Conservation (phyloP, 2,888 invertebrate genomes). For the Isoperla grammatica region DNA sequence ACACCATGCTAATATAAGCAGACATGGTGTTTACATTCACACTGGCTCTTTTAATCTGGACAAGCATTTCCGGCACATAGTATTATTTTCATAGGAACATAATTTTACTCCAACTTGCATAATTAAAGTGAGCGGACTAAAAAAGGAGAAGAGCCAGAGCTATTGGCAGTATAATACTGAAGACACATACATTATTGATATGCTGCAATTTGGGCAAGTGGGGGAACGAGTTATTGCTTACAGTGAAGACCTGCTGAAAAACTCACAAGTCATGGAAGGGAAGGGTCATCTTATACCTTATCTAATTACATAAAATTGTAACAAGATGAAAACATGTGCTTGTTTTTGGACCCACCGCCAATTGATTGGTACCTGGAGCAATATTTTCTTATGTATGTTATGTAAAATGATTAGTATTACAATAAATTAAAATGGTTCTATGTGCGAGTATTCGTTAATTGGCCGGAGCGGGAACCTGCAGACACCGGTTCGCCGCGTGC, state of each 20-base stretch:
- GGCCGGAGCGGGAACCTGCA: conserved; percentile 19
- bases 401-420: conserved; percentile 18
- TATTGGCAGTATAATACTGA: conserved; percentile 29
- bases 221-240: conserved; percentile 27
- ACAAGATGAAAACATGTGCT: conserved; percentile 19
- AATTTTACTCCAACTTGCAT: conserved; percentile 21
- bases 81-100: conserved; percentile 16
- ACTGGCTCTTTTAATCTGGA: too few relatives aligned
- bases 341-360: conserved; percentile 30
- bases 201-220: conserved; percentile 27
- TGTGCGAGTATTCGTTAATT: conserved; percentile 30
- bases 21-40: too few relatives aligned
- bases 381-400: conserved; percentile 19
- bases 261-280: conserved; percentile 23
- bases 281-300: conserved; percentile 11
- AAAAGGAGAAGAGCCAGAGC: too few relatives aligned
- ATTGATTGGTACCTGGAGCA: conserved; percentile 29
- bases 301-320: background rate
- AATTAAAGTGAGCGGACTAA: conserved; percentile 6
- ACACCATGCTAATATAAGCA: too few relatives aligned
- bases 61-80: background rate
- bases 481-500: conserved; percentile 27
- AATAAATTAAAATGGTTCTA: conserved; percentile 27
- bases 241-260: background rate
- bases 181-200: conserved; percentile 29